Percentiles rank a stretch among this genome's conserved stretches.
These are phyloP conservation scores for Platysteira castanea DNA, from an alignment of 2,113 vertebrate species.

Conservation along the genomic window DNA sequence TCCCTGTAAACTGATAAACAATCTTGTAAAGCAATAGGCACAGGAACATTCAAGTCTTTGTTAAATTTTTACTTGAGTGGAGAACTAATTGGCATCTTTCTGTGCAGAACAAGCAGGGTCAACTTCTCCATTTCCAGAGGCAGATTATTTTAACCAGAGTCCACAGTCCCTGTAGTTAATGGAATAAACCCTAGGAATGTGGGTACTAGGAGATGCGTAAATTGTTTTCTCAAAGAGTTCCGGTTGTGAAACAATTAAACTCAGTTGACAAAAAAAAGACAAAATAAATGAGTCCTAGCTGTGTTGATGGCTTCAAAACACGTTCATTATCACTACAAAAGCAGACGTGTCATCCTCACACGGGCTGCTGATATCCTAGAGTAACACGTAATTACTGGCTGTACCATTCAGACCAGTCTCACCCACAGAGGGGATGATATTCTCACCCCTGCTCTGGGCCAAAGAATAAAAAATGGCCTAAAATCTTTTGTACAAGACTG, in stretches of 20 bases:
- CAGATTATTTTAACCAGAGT: background rate
- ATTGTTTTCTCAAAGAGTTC: background rate
- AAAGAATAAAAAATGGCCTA: background rate
- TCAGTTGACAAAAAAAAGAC: background rate
- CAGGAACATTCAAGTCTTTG: constrained; percentile 27
- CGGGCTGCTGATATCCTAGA: background rate
- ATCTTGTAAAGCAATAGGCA: constrained; percentile 25
- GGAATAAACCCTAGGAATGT: background rate
- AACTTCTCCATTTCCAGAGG: background rate
- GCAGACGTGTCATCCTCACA: background rate
- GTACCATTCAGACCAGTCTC: background rate
- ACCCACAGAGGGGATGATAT: background rate
- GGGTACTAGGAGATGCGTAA: background rate
- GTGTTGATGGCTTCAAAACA: background rate
- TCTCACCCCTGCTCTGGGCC: background rate
- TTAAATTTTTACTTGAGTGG: constrained; percentile 17
- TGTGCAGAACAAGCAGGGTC: constrained; percentile 1
- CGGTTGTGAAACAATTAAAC: background rate
- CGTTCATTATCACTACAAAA: background rate
- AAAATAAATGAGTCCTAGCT: background rate
- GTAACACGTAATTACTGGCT: background rate
- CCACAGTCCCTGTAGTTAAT: background rate
- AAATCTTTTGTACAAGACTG: background rate
- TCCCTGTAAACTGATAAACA: constrained; percentile 48
- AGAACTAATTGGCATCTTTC: constrained; percentile 15